Evolutionary conservation across 1,140 invertebrate genomes (phyloP), one percentile per base, ranked within the genome.

Genomic region (Neodiprion lecontei): DNA sequence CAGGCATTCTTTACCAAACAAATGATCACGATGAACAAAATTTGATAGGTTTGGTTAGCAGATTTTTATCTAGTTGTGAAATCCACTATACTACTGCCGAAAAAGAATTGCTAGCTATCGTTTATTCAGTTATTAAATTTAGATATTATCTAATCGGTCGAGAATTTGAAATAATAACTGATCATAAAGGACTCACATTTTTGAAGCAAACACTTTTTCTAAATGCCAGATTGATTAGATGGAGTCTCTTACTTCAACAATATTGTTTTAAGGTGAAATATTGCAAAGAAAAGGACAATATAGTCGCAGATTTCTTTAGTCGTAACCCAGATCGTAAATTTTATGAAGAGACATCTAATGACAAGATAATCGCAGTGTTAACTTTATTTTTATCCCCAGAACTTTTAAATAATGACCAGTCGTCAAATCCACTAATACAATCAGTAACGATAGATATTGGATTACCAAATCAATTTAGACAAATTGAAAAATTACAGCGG

Each of bases 31-130:
- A 48, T 11, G 72, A 61, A 48, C 49, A 23, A 48, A 5, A 23
- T 66, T 17, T 72, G 2, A 9, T 23, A 68, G 21, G 40, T n/a
- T 69, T 23, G 12, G 72, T 67, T n/a, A 72, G 72, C 68, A 17
- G 72, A 68, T 66, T 3, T 72, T 68, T 72, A 48, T 23, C 49
- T n/a, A 17, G 5, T 21, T 14, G 1, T 7, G 72, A 72, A 67
- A 61, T 17, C 12, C 67, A 66, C 7, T 72, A 72, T 23, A 72
- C 48, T 23, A 72, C 72, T 11, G 68, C 72, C 9, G 53, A 72
- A 72, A 72, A 72, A 72, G 72, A 72, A 67, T 40, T 72, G 9
- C 23, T 72, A 67, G 72, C 72, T 67, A 72, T 72, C 61, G 17
- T 72, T 72, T 72, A 66, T 72, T 48, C 72, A 21, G 28, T 72